phyloP scores from a whole-genome alignment of 2,113 vertebrate genomes.

The Cairina moschata region DNA sequence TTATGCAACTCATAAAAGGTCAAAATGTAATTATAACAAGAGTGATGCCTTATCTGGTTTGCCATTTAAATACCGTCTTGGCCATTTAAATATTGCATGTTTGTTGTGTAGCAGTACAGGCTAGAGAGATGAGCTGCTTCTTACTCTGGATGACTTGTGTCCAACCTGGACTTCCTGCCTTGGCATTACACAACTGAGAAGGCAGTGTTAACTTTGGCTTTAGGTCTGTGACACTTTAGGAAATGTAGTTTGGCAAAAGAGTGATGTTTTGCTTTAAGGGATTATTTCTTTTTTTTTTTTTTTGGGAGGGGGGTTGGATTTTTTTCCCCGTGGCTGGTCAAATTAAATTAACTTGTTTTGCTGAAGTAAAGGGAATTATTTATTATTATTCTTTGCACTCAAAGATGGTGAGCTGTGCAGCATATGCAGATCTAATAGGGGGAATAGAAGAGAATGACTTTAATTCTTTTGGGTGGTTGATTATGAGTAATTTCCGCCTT shows the following conservation, averaged over 20 bases:
- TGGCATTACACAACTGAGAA: slow-evolving; percentile 4
- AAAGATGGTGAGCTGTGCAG: slow-evolving; percentile 38
- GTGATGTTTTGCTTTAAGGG: slow-evolving; percentile 55
- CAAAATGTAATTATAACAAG: slow-evolving; percentile 47
- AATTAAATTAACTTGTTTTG: slow-evolving; percentile 66
- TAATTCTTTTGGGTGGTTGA: slow-evolving; percentile 23
- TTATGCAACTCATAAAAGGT: slow-evolving; percentile 57
- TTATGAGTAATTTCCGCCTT: neutral
- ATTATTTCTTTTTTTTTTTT: slow-evolving; percentile 37
- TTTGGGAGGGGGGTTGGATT: neutral
- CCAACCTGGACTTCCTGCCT: slow-evolving; percentile 4
- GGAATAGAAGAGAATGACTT: neutral
- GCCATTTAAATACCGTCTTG: slow-evolving; percentile 49
- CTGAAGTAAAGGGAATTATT: slow-evolving; percentile 43
- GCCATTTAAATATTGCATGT: slow-evolving; percentile 28
- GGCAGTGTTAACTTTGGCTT: slow-evolving; percentile 22
- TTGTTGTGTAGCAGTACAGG: neutral
- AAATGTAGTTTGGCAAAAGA: slow-evolving; percentile 43
- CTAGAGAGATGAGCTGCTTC: neutral
- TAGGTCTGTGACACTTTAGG: slow-evolving; percentile 2
- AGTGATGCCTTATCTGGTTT: slow-evolving; percentile 21
- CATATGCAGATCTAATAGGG: slow-evolving; percentile 26
- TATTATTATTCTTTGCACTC: slow-evolving; percentile 25
- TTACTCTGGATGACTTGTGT: neutral
- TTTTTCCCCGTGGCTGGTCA: neutral